Evolutionary conservation across 2,888 invertebrate species (phyloP).

Genomic region (Philonicus albiceps): DNA sequence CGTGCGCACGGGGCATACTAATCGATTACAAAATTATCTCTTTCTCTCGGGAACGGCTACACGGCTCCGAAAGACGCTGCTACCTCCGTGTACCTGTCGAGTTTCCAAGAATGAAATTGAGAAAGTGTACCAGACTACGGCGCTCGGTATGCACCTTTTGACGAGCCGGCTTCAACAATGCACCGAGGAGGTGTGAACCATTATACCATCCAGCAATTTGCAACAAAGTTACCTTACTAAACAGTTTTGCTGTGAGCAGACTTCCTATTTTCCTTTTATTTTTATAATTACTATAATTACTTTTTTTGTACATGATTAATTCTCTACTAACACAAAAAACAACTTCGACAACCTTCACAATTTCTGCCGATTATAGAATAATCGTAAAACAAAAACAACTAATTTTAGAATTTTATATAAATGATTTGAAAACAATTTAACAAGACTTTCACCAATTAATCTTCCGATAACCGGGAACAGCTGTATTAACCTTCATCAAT

Average conservation of each 20-base stretch:
- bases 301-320: neutral
- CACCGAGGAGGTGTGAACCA: neutral
- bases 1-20: conserved; percentile 25
- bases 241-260: neutral
- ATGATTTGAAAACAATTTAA: no score
- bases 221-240: neutral
- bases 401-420: no score
- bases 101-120: neutral
- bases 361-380: no score
- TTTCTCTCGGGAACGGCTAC: neutral
- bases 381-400: no score
- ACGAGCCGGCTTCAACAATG: neutral
- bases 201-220: neutral
- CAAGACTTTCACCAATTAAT: no score
- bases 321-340: no score
- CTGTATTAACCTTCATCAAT: no score
- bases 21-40: conserved; percentile 33
- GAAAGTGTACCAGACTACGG: neutral
- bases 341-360: no score
- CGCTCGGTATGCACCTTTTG: neutral
- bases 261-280: neutral
- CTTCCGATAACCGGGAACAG: no score
- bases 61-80: neutral
- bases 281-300: neutral
- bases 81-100: neutral